These are phyloP conservation scores for Heptranchias perlo DNA, from an alignment of 2,113 vertebrate genomes.

Conservation along the genomic window DNA sequence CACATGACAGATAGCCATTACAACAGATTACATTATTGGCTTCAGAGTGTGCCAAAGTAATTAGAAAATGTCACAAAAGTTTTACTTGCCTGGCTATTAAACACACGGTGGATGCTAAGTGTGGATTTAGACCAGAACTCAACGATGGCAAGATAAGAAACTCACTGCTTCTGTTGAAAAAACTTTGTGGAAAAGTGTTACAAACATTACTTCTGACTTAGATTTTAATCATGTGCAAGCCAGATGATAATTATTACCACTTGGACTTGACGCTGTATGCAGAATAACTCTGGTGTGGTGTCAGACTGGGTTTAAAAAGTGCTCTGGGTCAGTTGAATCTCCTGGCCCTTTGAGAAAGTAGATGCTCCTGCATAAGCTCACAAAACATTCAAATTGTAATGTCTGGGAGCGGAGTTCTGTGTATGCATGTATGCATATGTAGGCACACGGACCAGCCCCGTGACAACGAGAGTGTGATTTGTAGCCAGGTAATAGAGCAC, in stretches of 20 bases:
- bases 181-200: neutral
- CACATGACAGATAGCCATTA: neutral
- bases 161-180: neutral
- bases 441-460: neutral
- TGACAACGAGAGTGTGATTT: neutral
- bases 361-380: neutral
- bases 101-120: neutral
- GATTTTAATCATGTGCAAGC: neutral
- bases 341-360: neutral
- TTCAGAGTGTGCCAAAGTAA: neutral
- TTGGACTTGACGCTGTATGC: too few relatives aligned
- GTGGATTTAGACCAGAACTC: neutral
- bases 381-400: neutral
- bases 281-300: neutral
- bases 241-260: neutral
- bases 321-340: neutral
- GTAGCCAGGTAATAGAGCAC: neutral
- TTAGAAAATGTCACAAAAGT: neutral
- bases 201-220: neutral
- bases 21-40: neutral
- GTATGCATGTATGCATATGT: too few relatives aligned
- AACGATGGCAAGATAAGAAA: neutral
- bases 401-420: neutral
- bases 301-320: neutral
- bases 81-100: neutral